Conservation (phyloP, 2,113 vertebrate genomes). For the Rallus limicola region DNA sequence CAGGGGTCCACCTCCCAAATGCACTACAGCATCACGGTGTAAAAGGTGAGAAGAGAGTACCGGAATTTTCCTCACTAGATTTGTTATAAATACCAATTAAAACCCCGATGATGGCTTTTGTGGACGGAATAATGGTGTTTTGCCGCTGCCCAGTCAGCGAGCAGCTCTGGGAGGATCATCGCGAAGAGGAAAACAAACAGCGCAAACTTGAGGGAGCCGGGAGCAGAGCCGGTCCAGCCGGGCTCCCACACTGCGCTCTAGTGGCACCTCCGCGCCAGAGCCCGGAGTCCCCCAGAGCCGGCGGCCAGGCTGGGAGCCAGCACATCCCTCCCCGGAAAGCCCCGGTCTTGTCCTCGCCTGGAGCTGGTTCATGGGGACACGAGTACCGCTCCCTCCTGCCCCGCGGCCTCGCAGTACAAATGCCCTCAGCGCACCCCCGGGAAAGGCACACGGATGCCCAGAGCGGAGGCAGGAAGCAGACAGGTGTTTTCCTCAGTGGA, state of each 20-base stretch:
- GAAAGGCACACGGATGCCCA: rapidly evolving
- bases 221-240: not conserved
- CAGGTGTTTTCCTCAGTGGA: rapidly evolving
- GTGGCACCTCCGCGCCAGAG: not conserved
- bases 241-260: not conserved
- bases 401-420: rapidly evolving
- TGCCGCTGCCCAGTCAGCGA: not conserved
- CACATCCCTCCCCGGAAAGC: not conserved
- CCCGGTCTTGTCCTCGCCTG: not conserved
- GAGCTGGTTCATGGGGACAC: not conserved
- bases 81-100: not conserved
- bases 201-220: too few species aligned
- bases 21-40: rapidly evolving
- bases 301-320: not conserved
- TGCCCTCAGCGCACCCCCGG: rapidly evolving
- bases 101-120: not conserved
- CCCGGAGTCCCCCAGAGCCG: not conserved
- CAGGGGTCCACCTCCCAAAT: not conserved
- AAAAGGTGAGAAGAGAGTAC: too few species aligned
- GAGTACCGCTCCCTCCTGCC: not conserved
- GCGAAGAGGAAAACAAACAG: not conserved
- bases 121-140: not conserved
- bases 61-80: too few species aligned
- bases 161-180: not conserved
- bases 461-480: rapidly evolving